phyloP scores from a whole-genome alignment of 2,797 vertebrate species.

The Enteromius afrohamiltoni region DNA sequence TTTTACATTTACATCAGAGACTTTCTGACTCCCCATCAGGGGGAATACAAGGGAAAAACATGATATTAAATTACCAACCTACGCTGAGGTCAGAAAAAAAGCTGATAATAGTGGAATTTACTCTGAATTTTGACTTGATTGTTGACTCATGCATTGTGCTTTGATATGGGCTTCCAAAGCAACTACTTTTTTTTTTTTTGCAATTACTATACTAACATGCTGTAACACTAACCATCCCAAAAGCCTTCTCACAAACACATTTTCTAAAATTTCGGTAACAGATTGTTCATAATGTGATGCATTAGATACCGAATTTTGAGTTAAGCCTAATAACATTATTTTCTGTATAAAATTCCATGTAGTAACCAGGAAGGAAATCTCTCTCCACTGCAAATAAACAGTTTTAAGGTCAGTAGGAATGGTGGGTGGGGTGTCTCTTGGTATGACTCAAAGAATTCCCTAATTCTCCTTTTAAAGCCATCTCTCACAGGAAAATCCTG shows the following conservation, averaged over 20 bases:
- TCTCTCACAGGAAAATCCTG: constrained; percentile 41
- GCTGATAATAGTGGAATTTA: constrained; percentile 28
- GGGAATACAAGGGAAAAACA: not conserved
- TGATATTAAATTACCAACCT: constrained; percentile 13
- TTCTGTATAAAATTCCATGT: constrained; percentile 10
- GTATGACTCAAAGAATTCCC: constrained; percentile 34
- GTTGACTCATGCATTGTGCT: not conserved
- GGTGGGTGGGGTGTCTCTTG: constrained; percentile 26
- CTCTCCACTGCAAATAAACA: constrained; percentile 28
- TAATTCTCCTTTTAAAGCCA: constrained; percentile 34
- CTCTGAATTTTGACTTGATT: not conserved
- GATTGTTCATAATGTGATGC: not conserved
- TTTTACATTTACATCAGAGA: not conserved
- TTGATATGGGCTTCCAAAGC: constrained; percentile 3
- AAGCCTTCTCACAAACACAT: not conserved
- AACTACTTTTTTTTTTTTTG: not conserved
- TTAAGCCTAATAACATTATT: not conserved
- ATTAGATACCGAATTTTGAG: not conserved
- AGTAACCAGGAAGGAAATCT: constrained; percentile 28
- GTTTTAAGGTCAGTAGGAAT: constrained; percentile 32
- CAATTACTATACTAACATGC: not conserved
- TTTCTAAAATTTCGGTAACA: not conserved
- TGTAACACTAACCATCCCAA: not conserved
- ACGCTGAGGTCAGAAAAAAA: not conserved
- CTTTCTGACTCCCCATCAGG: not conserved